phyloP scores from a whole-genome alignment of 2,797 vertebrate genomes.

The Halcyon leucocephala region DNA sequence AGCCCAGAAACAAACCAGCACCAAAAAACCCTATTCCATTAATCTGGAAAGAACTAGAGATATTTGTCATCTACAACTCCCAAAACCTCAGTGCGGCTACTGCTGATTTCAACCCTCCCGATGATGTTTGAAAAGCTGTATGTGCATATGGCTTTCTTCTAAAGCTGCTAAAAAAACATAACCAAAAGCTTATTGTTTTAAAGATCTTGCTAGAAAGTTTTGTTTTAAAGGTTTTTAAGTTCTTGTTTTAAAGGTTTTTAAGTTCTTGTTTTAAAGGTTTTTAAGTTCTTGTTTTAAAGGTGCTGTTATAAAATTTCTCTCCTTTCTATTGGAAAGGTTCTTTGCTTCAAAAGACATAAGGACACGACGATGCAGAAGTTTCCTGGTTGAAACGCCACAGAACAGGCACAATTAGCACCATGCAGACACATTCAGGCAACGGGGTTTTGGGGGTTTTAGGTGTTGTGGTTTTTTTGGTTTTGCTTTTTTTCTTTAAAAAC shows the following conservation, averaged over 20 bases:
- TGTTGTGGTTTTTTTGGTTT: no score
- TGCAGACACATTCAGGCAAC: not conserved
- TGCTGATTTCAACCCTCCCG: fast-evolving
- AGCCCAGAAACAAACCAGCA: not conserved
- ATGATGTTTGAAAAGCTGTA: not conserved
- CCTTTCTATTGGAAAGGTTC: not conserved
- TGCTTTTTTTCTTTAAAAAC: not conserved
- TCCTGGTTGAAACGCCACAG: not conserved
- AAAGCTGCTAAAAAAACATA: not conserved
- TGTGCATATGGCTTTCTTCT: fast-evolving
- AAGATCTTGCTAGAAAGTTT: not conserved
- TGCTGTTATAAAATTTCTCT: not conserved
- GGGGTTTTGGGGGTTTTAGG: not conserved
- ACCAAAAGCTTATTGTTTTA: not conserved
- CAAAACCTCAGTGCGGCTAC: not conserved
- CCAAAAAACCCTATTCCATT: not conserved
- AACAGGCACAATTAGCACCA: not conserved
- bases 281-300: not conserved
- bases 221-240: not conserved
- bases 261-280: not conserved
- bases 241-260: no score
- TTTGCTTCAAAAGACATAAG: not conserved
- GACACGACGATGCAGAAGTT: fast-evolving
- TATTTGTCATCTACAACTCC: not conserved
- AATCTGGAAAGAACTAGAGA: not conserved